Conservation (phyloP, 2,113 vertebrate genomes). For the Dipodomys merriami region DNA sequence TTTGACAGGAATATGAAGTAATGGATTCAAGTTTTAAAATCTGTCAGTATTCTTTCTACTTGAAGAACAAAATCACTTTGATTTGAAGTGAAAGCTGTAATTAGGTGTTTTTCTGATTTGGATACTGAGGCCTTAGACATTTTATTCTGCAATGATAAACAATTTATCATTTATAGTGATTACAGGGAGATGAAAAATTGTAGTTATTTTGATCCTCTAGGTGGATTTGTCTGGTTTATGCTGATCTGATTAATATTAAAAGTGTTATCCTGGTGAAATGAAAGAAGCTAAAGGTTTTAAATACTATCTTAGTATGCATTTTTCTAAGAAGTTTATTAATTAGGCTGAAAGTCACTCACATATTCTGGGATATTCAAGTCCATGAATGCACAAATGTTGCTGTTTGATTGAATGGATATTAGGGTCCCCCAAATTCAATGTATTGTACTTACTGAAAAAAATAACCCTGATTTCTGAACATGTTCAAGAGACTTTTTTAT, state of each 20-base stretch:
- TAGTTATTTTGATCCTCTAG: conserved; percentile 56
- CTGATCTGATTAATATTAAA: conserved; percentile 64
- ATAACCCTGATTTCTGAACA: conserved; percentile 68
- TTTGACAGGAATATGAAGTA: conserved; percentile 65
- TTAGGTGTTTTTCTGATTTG: conserved; percentile 64
- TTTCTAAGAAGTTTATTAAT: conserved; percentile 54
- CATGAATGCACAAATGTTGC: conserved; percentile 54
- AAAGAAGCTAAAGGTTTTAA: conserved; percentile 57
- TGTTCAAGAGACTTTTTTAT: conserved; percentile 68
- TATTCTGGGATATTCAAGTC: conserved; percentile 52
- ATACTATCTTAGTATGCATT: conserved; percentile 40
- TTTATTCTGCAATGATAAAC: conserved; percentile 37
- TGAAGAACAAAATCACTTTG: conserved; percentile 71
- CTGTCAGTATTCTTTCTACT: conserved; percentile 83
- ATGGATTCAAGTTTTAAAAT: conserved; percentile 76
- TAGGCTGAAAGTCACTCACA: conserved; percentile 38
- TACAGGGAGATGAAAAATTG: conserved; percentile 44
- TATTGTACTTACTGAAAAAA: conserved; percentile 67
- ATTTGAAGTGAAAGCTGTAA: conserved; percentile 58
- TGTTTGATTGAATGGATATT: conserved; percentile 63
- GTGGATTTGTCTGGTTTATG: conserved; percentile 61
- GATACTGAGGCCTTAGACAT: conserved; percentile 44
- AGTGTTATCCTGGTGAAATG: conserved; percentile 71
- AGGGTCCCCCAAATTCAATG: conserved; percentile 9
- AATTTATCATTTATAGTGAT: background rate